A percentile compares a stretch with the other conserved stretches of the same genome.
These are phyloP conservation scores for Diadophis punctatus DNA, from an alignment of 2,113 vertebrate genomes.

Conservation along the genomic window DNA sequence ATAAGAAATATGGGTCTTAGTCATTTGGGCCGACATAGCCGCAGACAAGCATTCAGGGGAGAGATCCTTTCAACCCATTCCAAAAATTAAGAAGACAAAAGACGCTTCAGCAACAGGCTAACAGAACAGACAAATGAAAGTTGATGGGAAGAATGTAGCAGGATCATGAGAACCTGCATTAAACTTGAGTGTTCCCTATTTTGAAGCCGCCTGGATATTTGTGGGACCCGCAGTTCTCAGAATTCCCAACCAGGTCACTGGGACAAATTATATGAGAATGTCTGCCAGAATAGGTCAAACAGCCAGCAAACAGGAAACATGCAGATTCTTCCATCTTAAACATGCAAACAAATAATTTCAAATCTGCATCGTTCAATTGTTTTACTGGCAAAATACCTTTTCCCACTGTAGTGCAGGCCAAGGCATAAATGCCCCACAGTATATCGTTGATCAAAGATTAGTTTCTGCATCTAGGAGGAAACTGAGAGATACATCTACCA, in stretches of 20 bases:
- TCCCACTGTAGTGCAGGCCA: constrained; percentile 29
- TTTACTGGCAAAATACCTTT: constrained; percentile 42
- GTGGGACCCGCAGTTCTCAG: not conserved
- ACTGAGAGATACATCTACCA: not conserved
- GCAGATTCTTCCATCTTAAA: not conserved
- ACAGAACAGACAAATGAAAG: not conserved
- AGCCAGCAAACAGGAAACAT: not conserved
- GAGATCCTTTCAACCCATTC: not conserved
- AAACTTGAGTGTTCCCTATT: not conserved
- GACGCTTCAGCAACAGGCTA: not conserved
- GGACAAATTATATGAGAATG: not conserved
- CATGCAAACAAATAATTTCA: constrained; percentile 46
- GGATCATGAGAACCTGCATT: not conserved
- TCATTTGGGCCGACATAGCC: not conserved
- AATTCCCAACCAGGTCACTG: not conserved
- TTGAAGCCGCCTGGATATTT: not conserved
- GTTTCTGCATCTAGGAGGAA: not conserved
- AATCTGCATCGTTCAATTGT: constrained; percentile 43
- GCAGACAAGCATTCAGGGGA: not conserved
- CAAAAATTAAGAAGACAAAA: not conserved
- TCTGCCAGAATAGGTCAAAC: not conserved
- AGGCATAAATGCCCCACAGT: constrained; percentile 25
- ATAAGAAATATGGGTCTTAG: not conserved
- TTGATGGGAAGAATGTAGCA: not conserved
- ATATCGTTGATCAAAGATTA: not conserved